Conservation (phyloP, 2,888 invertebrate species). For the Lasioglossum zephyrum region DNA sequence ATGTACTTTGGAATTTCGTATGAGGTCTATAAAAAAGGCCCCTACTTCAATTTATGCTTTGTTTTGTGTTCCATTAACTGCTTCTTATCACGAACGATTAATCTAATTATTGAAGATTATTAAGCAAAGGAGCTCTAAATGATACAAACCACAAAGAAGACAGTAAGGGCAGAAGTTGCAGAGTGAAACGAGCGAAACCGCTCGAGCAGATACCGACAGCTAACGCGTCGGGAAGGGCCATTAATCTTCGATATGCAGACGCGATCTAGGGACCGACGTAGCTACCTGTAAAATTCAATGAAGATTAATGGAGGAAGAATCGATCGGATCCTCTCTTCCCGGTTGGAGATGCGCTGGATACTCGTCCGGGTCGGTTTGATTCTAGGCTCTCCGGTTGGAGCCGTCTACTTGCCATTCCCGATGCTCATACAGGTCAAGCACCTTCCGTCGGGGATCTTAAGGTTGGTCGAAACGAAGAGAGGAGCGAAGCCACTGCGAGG, state of each 20-base stretch:
- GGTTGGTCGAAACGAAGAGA: slow-evolving; percentile 30
- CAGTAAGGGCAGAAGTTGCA: too few species aligned
- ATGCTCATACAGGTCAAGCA: slow-evolving; percentile 1
- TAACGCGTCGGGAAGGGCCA: background rate
- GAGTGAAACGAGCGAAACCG: background rate
- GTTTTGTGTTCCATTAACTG: too few species aligned
- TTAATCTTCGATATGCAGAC: slow-evolving; percentile 3
- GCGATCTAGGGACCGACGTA: background rate
- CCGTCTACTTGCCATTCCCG: background rate
- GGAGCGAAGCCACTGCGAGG: background rate
- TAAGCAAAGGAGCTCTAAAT: background rate
- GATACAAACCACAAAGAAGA: background rate
- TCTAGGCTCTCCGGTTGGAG: background rate
- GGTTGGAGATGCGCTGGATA: background rate
- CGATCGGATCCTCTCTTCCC: background rate
- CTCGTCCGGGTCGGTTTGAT: background rate
- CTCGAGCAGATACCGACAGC: background rate
- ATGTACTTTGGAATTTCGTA: too few species aligned
- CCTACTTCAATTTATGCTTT: too few species aligned
- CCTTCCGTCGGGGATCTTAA: slow-evolving; percentile 17
- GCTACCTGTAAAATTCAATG: slow-evolving; percentile 16
- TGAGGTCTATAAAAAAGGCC: too few species aligned
- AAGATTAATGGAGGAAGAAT: slow-evolving; percentile 2
- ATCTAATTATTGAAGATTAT: background rate
- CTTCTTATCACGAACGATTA: background rate